Conservation (phyloP, 2,888 invertebrate species). For the Nomada hirtipes region DNA sequence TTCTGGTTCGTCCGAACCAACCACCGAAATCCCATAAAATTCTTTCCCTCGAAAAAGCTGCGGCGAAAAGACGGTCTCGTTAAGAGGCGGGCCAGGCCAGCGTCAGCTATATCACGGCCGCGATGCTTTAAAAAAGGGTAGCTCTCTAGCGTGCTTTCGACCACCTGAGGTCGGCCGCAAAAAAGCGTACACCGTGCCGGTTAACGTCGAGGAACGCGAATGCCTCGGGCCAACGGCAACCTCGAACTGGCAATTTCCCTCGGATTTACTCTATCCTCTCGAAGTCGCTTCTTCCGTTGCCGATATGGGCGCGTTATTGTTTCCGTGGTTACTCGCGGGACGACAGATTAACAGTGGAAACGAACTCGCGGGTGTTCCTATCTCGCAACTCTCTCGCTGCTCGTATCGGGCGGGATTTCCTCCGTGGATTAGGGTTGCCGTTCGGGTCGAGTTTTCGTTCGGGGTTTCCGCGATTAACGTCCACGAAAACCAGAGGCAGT, state of each 20-base stretch:
- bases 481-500: neutral
- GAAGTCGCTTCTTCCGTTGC: slow-evolving; percentile 17
- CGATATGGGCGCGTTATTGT: slow-evolving; percentile 45
- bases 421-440: slow-evolving; percentile 30
- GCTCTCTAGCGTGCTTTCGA: slow-evolving; percentile 35
- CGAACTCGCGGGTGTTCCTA: slow-evolving; percentile 32
- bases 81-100: slow-evolving; percentile 21
- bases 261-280: slow-evolving; percentile 20
- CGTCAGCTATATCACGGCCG: slow-evolving; percentile 27
- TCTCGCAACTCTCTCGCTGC: slow-evolving; percentile 21
- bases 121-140: slow-evolving; percentile 34
- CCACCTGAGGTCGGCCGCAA: slow-evolving; percentile 52
- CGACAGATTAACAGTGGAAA: slow-evolving; percentile 30
- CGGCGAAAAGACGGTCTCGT: neutral
- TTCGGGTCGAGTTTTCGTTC: slow-evolving; percentile 38
- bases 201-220: slow-evolving; percentile 2
- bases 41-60: slow-evolving; percentile 1
- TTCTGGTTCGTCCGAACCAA: neutral
- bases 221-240: neutral
- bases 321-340: slow-evolving; percentile 32
- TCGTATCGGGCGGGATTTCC: slow-evolving; percentile 2
- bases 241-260: slow-evolving; percentile 15
- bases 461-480: slow-evolving; percentile 39
- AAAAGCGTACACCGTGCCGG: slow-evolving; percentile 14
- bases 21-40: slow-evolving; percentile 36